Evolutionary conservation across 2,113 vertebrate species (phyloP).

Genomic region (Calcarius ornatus): DNA sequence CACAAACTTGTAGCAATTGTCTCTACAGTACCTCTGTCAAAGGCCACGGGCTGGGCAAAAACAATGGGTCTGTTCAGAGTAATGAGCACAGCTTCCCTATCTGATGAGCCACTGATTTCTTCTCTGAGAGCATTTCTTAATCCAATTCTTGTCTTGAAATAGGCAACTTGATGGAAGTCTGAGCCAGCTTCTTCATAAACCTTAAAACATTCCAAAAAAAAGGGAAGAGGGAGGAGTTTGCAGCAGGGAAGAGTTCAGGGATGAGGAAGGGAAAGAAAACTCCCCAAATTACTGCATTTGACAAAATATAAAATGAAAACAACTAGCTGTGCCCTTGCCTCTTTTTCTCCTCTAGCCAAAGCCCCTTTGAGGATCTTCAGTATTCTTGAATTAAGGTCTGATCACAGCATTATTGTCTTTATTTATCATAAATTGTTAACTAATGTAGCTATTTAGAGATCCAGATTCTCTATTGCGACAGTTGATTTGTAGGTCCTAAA

Average conservation of each 20-base stretch:
- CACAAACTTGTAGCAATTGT: background rate
- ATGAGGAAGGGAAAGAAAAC: background rate
- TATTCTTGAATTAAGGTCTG: background rate
- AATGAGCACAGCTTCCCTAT: constrained; percentile 96
- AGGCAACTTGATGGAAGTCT: constrained; percentile 98
- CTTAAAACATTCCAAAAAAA: constrained; percentile 59
- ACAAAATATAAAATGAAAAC: background rate
- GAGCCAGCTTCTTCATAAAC: constrained; percentile 98
- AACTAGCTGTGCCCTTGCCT: background rate
- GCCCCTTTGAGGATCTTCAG: background rate
- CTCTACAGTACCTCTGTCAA: constrained; percentile 88
- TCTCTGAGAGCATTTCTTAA: constrained; percentile 94
- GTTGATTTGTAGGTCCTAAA: background rate
- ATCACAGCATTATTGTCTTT: background rate
- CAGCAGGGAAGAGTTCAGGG: background rate
- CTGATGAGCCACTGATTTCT: constrained; percentile 93
- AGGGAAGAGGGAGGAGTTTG: background rate
- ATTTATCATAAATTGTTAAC: background rate
- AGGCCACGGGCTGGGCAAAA: constrained; percentile 96
- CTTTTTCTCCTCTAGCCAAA: background rate
- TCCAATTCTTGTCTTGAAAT: constrained; percentile 96
- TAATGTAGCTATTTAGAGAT: background rate
- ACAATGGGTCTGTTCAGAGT: constrained; percentile 95
- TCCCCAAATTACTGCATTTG: background rate
- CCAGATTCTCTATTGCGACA: background rate